Evolutionary conservation across 2,888 invertebrate species (phyloP).

Genomic region (Eupithecia subumbrata): DNA sequence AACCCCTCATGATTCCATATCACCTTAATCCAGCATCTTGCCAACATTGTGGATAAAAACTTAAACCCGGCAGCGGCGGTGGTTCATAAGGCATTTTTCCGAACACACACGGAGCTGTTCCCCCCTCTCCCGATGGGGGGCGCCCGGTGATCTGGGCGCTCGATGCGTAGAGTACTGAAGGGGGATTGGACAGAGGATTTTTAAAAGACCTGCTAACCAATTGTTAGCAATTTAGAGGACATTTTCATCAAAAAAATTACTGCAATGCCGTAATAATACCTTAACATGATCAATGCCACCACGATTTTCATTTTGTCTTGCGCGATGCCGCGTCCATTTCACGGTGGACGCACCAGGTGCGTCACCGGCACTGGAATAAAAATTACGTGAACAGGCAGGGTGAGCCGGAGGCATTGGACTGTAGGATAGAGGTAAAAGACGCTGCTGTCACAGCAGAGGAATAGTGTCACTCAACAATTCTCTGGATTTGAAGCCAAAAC

Average conservation of each 20-base stretch:
- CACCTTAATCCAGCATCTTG: constrained; percentile 54
- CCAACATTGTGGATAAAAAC: constrained; percentile 60
- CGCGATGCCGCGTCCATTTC: too few species aligned
- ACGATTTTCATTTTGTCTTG: too few species aligned
- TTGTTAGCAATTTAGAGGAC: neutral
- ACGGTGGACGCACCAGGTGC: too few species aligned
- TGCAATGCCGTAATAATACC: too few species aligned
- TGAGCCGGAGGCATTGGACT: too few species aligned
- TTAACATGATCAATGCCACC: too few species aligned
- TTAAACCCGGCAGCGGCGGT: constrained; percentile 60
- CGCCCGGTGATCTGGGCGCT: constrained; percentile 69
- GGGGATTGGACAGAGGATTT: constrained; percentile 52
- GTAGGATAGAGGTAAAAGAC: too few species aligned
- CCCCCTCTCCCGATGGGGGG: constrained; percentile 53
- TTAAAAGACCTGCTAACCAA: neutral
- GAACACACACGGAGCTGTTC: constrained; percentile 71
- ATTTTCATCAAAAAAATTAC: neutral
- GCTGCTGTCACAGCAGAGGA: too few species aligned
- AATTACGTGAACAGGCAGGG: too few species aligned
- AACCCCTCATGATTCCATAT: constrained; percentile 42
- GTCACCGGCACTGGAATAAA: too few species aligned
- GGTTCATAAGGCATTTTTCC: constrained; percentile 83
- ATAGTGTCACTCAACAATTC: too few species aligned
- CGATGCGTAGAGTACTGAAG: constrained; percentile 64
- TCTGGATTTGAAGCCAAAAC: too few species aligned